A percentile compares a stretch with the other conserved stretches of the same genome.
These are phyloP conservation scores for Baccha elongata DNA, from an alignment of 2,888 invertebrate genomes.

Conservation along the genomic window DNA sequence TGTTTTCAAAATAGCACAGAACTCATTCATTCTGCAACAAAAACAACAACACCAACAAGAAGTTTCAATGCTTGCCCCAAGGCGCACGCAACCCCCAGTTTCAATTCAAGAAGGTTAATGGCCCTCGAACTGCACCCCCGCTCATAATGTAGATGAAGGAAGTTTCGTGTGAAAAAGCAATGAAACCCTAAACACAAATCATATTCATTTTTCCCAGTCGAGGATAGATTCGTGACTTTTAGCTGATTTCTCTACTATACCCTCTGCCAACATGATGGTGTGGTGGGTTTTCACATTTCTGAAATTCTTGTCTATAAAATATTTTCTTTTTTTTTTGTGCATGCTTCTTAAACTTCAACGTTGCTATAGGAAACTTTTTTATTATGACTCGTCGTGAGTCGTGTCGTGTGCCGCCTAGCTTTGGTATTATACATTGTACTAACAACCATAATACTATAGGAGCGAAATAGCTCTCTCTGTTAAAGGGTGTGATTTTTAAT, in stretches of 20 bases:
- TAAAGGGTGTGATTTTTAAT: constrained; percentile 29
- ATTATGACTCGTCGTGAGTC: constrained; percentile 4
- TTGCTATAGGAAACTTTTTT: constrained; percentile 3
- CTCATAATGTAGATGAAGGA: neutral
- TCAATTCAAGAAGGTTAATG: constrained; percentile 48
- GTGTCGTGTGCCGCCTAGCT: constrained; percentile 10
- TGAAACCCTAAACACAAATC: constrained; percentile 38
- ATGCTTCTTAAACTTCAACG: neutral
- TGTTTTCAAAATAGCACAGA: constrained; percentile 47
- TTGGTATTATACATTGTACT: too few species aligned
- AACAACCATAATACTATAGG: too few species aligned
- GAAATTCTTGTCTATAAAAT: constrained; percentile 37
- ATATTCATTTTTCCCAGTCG: constrained; percentile 9
- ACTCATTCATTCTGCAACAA: constrained; percentile 25
- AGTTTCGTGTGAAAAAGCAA: constrained; percentile 50
- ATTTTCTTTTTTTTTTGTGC: constrained; percentile 7
- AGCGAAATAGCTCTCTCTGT: neutral
- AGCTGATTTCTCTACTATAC: constrained; percentile 14
- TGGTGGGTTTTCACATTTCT: constrained; percentile 24
- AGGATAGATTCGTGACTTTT: constrained; percentile 55
- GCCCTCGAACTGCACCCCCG: constrained; percentile 37
- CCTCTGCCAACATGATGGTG: neutral
- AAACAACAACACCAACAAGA: constrained; percentile 11
- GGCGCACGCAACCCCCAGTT: constrained; percentile 30
- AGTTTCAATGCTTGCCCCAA: constrained; percentile 15